These are phyloP conservation scores for Rhinoderma darwinii DNA, from an alignment of 2,113 vertebrate species.

Conservation along the genomic window DNA sequence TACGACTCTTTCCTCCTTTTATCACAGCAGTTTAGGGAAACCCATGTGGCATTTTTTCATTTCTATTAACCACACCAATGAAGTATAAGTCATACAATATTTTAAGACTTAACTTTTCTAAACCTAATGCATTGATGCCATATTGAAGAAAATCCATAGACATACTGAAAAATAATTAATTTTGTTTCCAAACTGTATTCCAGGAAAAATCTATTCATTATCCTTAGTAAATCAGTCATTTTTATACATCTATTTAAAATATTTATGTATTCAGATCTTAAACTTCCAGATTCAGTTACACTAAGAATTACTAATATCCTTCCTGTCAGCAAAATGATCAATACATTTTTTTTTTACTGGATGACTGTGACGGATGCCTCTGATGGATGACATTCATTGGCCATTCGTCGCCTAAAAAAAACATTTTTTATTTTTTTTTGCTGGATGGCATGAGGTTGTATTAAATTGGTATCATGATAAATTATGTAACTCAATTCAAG, in stretches of 20 bases:
- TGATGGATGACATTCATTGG: too few species aligned
- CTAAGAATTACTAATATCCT: neutral
- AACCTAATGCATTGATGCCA: neutral
- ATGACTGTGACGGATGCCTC: too few species aligned
- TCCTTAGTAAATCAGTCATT: neutral
- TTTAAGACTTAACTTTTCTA: neutral
- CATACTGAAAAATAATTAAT: neutral
- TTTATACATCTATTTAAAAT: neutral
- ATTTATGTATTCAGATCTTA: neutral
- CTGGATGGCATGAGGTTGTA: too few species aligned
- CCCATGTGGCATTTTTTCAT: neutral
- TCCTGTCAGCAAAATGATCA: neutral
- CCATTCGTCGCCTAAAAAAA: too few species aligned
- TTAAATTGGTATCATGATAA: too few species aligned
- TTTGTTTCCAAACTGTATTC: neutral
- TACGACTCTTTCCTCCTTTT: neutral
- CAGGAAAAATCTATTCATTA: neutral
- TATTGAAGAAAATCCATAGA: neutral
- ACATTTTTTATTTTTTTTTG: too few species aligned
- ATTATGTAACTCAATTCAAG: too few species aligned
- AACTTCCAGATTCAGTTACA: constrained; percentile 5
- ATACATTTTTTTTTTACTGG: too few species aligned
- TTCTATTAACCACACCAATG: too few species aligned
- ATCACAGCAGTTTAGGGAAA: too few species aligned
- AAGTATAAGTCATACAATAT: neutral